Conservation (phyloP, 2,797 vertebrate species). For the Pterois miles region DNA sequence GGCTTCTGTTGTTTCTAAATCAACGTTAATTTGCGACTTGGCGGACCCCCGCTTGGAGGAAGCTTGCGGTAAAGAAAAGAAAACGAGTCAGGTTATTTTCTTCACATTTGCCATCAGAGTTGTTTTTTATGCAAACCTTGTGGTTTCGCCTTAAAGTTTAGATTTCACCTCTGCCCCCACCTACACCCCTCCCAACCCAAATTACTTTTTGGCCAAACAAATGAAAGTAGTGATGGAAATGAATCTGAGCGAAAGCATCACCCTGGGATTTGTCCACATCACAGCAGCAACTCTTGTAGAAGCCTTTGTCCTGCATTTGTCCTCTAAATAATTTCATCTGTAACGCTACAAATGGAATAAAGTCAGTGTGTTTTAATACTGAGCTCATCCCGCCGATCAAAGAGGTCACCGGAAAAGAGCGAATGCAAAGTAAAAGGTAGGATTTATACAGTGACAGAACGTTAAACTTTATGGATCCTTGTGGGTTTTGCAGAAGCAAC, state of each 20-base stretch:
- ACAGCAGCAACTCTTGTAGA: not conserved
- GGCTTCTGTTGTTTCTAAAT: slow-evolving; percentile 83
- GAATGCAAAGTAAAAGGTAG: slow-evolving; percentile 28
- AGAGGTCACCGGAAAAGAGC: slow-evolving; percentile 15
- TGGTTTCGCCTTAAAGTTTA: slow-evolving; percentile 51
- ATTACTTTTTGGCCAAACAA: slow-evolving; percentile 28
- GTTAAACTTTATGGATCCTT: slow-evolving; percentile 49
- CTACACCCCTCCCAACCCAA: slow-evolving; percentile 3
- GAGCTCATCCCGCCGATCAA: not conserved
- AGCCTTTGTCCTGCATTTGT: slow-evolving; percentile 39
- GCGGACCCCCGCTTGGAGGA: slow-evolving; percentile 59
- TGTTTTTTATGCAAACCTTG: slow-evolving; percentile 62
- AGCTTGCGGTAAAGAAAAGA: slow-evolving; percentile 64
- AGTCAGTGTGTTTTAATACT: slow-evolving; percentile 3
- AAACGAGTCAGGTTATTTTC: slow-evolving; percentile 60
- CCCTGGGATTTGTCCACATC: slow-evolving; percentile 35
- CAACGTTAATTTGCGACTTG: slow-evolving; percentile 77
- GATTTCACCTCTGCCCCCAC: slow-evolving; percentile 58
- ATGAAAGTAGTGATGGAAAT: slow-evolving; percentile 13
- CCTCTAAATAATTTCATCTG: slow-evolving; percentile 23
- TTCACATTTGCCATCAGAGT: slow-evolving; percentile 62
- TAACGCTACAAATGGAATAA: slow-evolving; percentile 2
- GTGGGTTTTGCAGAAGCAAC: slow-evolving; percentile 31
- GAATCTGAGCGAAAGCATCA: slow-evolving; percentile 16
- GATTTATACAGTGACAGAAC: slow-evolving; percentile 47